Evolutionary conservation across 2,113 vertebrate species (phyloP), one percentile per base, ranked within the genome.

Genomic region (Hyperoodon ampullatus): DNA sequence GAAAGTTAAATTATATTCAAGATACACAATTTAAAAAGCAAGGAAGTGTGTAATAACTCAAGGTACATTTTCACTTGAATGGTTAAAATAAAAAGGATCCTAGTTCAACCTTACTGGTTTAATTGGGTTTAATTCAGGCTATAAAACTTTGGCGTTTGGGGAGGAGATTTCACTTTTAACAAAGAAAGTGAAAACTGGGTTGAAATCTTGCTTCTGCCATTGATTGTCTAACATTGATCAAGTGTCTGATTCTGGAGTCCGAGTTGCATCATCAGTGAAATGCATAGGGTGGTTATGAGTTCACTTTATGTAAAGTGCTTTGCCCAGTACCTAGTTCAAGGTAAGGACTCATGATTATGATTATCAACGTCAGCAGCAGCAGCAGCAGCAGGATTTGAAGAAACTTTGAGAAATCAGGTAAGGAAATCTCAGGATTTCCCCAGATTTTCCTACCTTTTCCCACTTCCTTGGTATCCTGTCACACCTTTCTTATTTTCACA

Each of bases 31-130:
- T 93, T 94, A 90, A 92, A 53, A 90, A 94, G 39, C 66, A 13
- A 86, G 60, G 55, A 77, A 75, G 77, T 55, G 3, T 93, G 8
- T 86, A 92, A 82, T 89, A 47, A 80, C 74, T 93, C 78, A 77
- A 88, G 60, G 26, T 85, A 35, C 15, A 50, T 85, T 93, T 89
- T 75, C 28, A 92, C 24, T 80, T 19, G 9, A 66, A 18, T 96
- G 55, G 55, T 58, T 95, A 71, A 90, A 87, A 65, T 77, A 35
- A 66, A 58, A 90, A 82, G 39, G 35, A 63, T 82, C 53, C 93
- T 75, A 65, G 42, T 70, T 88, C n/a, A 88, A 8, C 16, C 9
- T 70, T 60, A 12, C 9, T 82, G 44, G 3, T 47, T 74, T 96
- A 86, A 63, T 42, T 94, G 44, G 39, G 50, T 63, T 88, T 86